Conservation (phyloP, 2,113 vertebrate genomes). For the Cebus imitator region DNA sequence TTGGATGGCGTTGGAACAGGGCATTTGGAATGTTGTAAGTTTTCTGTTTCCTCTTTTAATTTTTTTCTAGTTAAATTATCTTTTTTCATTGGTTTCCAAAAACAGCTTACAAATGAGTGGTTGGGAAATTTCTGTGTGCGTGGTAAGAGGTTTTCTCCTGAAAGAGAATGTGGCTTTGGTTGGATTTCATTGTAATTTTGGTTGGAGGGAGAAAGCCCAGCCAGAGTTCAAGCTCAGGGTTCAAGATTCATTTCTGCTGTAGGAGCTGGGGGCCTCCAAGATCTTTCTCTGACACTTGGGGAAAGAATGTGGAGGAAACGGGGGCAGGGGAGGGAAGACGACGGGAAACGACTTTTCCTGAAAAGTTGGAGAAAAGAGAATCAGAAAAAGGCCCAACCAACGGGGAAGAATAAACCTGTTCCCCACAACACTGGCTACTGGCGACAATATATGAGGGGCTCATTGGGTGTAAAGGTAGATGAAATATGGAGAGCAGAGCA, state of each 20-base stretch:
- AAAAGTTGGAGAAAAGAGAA: conserved; percentile 66
- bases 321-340: background rate
- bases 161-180: conserved; percentile 48
- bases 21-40: conserved; percentile 19
- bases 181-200: conserved; percentile 63
- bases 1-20: conserved; percentile 43
- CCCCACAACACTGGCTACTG: background rate
- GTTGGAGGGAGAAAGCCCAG: conserved; percentile 20
- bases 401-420: background rate
- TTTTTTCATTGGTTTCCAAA: conserved; percentile 53
- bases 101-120: conserved; percentile 60
- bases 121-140: conserved; percentile 57
- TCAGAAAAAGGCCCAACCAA: background rate
- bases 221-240: conserved; percentile 74
- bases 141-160: conserved; percentile 62
- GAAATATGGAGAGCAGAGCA: background rate
- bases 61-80: conserved; percentile 10
- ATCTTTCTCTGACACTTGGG: conserved; percentile 29
- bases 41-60: background rate
- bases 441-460: background rate
- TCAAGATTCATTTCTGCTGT: conserved; percentile 72
- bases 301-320: background rate
- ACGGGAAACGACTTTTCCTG: background rate
- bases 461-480: background rate
- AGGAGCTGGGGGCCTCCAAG: background rate